A percentile compares a stretch with the other conserved stretches of the same genome.
These are phyloP conservation scores for Xanthorhoe designata DNA, from an alignment of 2,888 invertebrate genomes.

Conservation along the genomic window DNA sequence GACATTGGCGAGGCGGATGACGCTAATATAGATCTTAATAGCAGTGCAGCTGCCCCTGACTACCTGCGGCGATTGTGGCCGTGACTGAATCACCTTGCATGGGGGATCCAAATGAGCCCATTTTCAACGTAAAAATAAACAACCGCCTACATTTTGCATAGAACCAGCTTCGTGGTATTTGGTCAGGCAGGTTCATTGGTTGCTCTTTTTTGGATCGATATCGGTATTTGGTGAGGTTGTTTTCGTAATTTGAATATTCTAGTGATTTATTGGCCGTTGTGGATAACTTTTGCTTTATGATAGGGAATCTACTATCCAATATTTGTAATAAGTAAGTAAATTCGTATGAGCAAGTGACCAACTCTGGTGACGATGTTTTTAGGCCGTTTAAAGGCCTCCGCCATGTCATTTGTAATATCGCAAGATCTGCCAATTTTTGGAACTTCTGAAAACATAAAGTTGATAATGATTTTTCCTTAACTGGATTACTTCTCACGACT, in stretches of 20 bases:
- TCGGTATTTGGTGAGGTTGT: constrained; percentile 1
- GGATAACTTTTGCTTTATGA: not conserved
- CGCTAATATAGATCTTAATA: constrained; percentile 69
- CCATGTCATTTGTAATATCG: too few relatives aligned
- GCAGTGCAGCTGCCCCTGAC: constrained; percentile 71
- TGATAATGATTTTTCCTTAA: not conserved
- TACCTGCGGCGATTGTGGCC: constrained; percentile 71
- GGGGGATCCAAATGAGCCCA: constrained; percentile 33
- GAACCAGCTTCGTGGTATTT: constrained; percentile 16
- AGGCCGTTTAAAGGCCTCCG: too few relatives aligned
- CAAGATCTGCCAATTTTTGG: not conserved
- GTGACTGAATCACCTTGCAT: constrained; percentile 76
- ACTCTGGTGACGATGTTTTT: too few relatives aligned
- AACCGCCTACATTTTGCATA: constrained; percentile 21
- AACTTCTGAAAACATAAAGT: not conserved
- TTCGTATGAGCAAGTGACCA: too few relatives aligned
- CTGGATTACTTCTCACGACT: not conserved
- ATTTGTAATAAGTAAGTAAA: not conserved
- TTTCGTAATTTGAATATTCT: not conserved
- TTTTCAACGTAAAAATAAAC: constrained; percentile 28
- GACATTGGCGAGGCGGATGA: constrained; percentile 78
- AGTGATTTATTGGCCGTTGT: not conserved
- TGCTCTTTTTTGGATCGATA: not conserved
- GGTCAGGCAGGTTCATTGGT: constrained; percentile 14
- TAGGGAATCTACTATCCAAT: not conserved